Evolutionary conservation across 2,888 invertebrate genomes (phyloP).

Genomic region (Oxytorus armatus): DNA sequence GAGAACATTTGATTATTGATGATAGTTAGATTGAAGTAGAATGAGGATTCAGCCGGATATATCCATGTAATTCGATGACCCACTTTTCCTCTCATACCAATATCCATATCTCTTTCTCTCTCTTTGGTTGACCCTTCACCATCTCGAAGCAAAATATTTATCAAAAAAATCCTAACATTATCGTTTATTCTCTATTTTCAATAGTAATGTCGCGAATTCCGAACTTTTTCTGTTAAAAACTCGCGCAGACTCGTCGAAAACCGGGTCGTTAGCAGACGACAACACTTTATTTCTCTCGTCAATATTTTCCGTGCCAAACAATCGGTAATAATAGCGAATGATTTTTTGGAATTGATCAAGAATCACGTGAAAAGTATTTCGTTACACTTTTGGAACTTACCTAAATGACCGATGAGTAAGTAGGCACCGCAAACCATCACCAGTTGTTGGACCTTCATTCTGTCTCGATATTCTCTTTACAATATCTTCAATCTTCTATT

Average conservation of each 20-base stretch:
- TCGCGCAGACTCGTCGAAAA: not conserved
- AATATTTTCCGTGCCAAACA: too few relatives aligned
- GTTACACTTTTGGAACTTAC: constrained; percentile 65
- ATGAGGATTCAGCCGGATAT: not conserved
- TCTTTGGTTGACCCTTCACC: not conserved
- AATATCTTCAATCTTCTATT: constrained; percentile 5
- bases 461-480: constrained; percentile 26
- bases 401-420: constrained; percentile 69
- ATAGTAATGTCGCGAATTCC: not conserved
- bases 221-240: constrained; percentile 5
- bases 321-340: too few relatives aligned
- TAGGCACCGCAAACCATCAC: constrained; percentile 70
- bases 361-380: not conserved
- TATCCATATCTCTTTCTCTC: not conserved
- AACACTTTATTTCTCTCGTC: too few relatives aligned
- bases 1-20: not conserved
- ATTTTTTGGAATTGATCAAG: not conserved
- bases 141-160: not conserved
- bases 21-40: not conserved
- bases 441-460: constrained; percentile 70
- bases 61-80: constrained; percentile 47
- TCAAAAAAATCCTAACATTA: not conserved
- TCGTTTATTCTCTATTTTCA: constrained; percentile 11
- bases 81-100: constrained; percentile 34
- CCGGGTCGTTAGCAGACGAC: not conserved